phyloP scores from a whole-genome alignment of 2,113 vertebrate genomes.

The Machaerirhynchus nigripectus region DNA sequence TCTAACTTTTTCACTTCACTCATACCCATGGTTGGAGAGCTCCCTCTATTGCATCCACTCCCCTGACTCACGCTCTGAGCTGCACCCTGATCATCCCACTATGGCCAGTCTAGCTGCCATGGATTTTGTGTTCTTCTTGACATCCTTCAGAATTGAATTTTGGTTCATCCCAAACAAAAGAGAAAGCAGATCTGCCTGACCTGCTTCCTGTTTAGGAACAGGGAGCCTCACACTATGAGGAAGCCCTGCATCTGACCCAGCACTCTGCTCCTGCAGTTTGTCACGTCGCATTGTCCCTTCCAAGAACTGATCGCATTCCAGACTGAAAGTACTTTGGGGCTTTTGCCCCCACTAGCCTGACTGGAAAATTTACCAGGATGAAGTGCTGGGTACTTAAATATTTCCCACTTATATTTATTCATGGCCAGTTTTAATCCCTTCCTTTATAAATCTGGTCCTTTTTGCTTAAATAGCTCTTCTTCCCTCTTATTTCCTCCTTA shows the following conservation, averaged over 20 bases:
- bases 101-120: not conserved
- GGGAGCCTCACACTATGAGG: not conserved
- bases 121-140: not conserved
- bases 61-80: not conserved
- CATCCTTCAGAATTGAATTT: not conserved
- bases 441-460: not conserved
- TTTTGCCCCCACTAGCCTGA: not conserved
- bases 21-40: not conserved
- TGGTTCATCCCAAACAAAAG: not conserved
- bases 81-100: fast-evolving
- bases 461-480: not conserved
- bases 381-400: not conserved
- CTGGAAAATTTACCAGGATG: not conserved
- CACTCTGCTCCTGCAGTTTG: not conserved
- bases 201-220: not conserved
- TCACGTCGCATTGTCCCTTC: not conserved
- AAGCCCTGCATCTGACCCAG: not conserved
- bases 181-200: not conserved
- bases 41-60: not conserved
- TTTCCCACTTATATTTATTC: not conserved
- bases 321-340: not conserved
- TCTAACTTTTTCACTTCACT: not conserved
- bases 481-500: no score
- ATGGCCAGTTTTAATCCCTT: not conserved
- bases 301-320: not conserved